These are phyloP conservation scores for Chrysolina oricalcia DNA, from an alignment of 2,888 invertebrate species.

Conservation along the genomic window DNA sequence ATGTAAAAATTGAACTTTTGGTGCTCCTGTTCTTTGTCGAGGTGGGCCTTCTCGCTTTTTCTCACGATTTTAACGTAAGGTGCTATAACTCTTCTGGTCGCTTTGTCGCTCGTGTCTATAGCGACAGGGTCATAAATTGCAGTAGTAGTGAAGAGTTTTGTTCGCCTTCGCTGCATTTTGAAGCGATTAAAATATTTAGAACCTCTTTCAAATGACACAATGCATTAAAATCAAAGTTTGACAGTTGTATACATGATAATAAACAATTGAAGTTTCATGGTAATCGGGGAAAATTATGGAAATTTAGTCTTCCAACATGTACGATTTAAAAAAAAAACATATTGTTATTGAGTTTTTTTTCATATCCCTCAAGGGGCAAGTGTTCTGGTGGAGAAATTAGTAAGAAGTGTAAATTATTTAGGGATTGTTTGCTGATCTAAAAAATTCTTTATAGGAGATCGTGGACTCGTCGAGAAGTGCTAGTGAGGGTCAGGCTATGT, in stretches of 20 bases:
- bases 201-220: background rate
- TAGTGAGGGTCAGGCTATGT: too few relatives aligned
- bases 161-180: conserved; percentile 48
- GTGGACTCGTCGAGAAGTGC: too few relatives aligned
- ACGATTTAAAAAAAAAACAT: too few relatives aligned
- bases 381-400: too few relatives aligned
- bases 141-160: conserved; percentile 47
- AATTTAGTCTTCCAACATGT: too few relatives aligned
- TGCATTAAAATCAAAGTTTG: conserved; percentile 13
- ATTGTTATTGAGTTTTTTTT: too few relatives aligned
- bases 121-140: conserved; percentile 35
- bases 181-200: background rate
- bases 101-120: conserved; percentile 70
- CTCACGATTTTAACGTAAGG: conserved; percentile 73
- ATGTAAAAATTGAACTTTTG: conserved; percentile 66
- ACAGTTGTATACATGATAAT: conserved; percentile 15
- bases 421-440: too few relatives aligned
- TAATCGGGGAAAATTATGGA: background rate
- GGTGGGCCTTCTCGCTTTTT: conserved; percentile 59
- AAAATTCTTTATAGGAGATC: too few relatives aligned
- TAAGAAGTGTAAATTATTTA: too few relatives aligned
- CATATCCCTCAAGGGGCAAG: too few relatives aligned
- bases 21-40: conserved; percentile 58
- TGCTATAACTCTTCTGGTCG: conserved; percentile 76
- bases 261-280: background rate